These are phyloP conservation scores for Lordiphosa fenestrarum DNA, from an alignment of 2,888 invertebrate genomes.

Conservation along the genomic window DNA sequence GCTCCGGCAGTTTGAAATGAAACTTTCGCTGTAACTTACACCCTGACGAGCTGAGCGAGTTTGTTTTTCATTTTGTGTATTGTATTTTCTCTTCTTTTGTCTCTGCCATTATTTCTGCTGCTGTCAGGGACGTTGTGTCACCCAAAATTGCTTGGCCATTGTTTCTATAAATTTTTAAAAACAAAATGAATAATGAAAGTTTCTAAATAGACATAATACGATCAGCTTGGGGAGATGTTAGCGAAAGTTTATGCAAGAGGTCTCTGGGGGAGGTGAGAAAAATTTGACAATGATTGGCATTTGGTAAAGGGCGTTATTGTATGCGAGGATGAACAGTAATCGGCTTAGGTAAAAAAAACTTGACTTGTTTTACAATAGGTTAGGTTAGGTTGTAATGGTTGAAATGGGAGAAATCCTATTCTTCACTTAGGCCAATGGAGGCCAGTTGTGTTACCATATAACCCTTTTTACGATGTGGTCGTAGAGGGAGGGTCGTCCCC, in stretches of 20 bases:
- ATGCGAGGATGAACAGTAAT: too few relatives aligned
- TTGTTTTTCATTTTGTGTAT: conserved; percentile 3
- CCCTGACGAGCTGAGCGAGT: conserved; percentile 30
- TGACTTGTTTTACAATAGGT: too few relatives aligned
- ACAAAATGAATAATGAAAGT: conserved; percentile 42
- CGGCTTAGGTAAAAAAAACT: too few relatives aligned
- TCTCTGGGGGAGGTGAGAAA: conserved; percentile 1
- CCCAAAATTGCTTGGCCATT: conserved; percentile 14
- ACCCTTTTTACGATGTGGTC: too few relatives aligned
- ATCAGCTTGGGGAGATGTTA: conserved; percentile 36
- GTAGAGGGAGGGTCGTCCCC: too few relatives aligned
- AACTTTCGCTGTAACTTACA: conserved; percentile 45
- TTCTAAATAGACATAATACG: conserved; percentile 43
- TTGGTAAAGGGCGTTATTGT: not conserved
- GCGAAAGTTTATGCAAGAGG: conserved; percentile 20
- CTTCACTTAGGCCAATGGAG: too few relatives aligned
- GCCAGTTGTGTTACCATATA: too few relatives aligned
- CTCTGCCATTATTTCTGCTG: conserved; percentile 45
- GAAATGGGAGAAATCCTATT: too few relatives aligned
- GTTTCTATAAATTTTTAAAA: conserved; percentile 6
- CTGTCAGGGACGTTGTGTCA: conserved; percentile 40
- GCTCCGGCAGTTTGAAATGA: conserved; percentile 45
- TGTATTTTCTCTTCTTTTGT: conserved; percentile 14
- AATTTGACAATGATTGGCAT: not conserved
- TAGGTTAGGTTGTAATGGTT: too few relatives aligned